Evolutionary conservation across 2,797 vertebrate species (phyloP).

Genomic region (Tachyglossus aculeatus): DNA sequence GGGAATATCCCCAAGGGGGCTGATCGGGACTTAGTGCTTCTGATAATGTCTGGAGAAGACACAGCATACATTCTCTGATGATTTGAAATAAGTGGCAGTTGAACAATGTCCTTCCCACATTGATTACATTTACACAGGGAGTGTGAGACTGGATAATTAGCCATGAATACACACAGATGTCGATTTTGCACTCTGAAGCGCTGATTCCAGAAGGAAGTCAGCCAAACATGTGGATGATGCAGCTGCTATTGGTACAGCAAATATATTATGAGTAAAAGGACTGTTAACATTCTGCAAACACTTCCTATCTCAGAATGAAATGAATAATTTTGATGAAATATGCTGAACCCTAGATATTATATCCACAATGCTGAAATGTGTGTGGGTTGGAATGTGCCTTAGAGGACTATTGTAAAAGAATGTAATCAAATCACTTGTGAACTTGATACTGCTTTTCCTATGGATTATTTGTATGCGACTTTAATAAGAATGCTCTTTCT

Average conservation of each 20-base stretch:
- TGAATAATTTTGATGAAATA: slow-evolving; percentile 39
- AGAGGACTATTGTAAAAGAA: slow-evolving; percentile 37
- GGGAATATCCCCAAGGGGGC: no score
- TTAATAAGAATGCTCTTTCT: slow-evolving; percentile 48
- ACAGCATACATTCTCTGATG: no score
- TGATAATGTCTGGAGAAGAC: no score
- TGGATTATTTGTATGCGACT: slow-evolving; percentile 59
- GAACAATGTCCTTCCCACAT: no score
- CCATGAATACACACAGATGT: background rate
- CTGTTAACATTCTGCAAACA: slow-evolving; percentile 38
- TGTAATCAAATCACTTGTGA: slow-evolving; percentile 62
- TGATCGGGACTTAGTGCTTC: no score
- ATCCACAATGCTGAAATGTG: slow-evolving; percentile 31
- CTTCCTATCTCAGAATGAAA: slow-evolving; percentile 27
- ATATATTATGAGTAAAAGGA: slow-evolving; percentile 30
- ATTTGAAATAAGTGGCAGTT: no score
- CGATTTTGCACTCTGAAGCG: background rate
- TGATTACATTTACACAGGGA: no score
- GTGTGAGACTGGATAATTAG: no score
- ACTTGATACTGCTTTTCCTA: slow-evolving; percentile 57
- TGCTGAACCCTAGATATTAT: slow-evolving; percentile 34
- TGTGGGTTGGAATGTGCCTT: slow-evolving; percentile 50
- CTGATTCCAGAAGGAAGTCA: background rate
- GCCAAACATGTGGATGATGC: background rate
- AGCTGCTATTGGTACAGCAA: background rate